These are phyloP conservation scores for Drosophila prolongata DNA, from an alignment of 2,888 invertebrate species.

Conservation along the genomic window DNA sequence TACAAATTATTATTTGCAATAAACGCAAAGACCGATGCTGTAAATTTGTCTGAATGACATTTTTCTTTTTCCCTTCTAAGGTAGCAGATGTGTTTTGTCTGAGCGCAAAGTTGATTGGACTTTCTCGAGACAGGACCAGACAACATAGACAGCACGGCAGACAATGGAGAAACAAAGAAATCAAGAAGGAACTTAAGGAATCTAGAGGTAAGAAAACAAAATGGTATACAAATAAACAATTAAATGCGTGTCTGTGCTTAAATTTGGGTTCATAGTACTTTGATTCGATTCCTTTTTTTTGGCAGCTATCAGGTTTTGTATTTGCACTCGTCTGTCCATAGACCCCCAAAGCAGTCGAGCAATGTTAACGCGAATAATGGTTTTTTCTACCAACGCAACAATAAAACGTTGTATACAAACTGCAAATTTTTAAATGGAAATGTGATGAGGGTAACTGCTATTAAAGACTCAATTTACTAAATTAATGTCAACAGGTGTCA, in stretches of 20 bases:
- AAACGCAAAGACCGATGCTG: not conserved
- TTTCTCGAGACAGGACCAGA: slow-evolving; percentile 30
- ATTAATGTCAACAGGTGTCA: slow-evolving; percentile 33
- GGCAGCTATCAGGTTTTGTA: not conserved
- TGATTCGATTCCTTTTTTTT: not conserved
- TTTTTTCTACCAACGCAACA: not conserved
- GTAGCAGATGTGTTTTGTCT: slow-evolving; percentile 14
- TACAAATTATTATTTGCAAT: not conserved
- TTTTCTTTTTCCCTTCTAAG: not conserved
- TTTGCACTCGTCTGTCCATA: not conserved
- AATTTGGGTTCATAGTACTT: slow-evolving; percentile 4
- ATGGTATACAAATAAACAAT: slow-evolving; percentile 3
- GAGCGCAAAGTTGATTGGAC: slow-evolving; percentile 29
- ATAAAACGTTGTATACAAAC: slow-evolving; percentile 22
- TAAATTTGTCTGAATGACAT: not conserved
- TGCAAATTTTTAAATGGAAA: slow-evolving; percentile 7
- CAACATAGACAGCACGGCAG: slow-evolving; percentile 8
- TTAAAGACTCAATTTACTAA: slow-evolving; percentile 19
- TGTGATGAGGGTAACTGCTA: slow-evolving; percentile 26
- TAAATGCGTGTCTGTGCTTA: slow-evolving; percentile 9
- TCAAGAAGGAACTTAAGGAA: slow-evolving; percentile 8
- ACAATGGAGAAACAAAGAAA: slow-evolving; percentile 31
- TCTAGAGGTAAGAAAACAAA: slow-evolving; percentile 7
- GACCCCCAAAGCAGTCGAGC: not conserved
- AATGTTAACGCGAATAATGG: not conserved